Evolutionary conservation across 2,113 vertebrate species (phyloP), one percentile per base, ranked within the genome.

Genomic region (Sceloporus tristichus): DNA sequence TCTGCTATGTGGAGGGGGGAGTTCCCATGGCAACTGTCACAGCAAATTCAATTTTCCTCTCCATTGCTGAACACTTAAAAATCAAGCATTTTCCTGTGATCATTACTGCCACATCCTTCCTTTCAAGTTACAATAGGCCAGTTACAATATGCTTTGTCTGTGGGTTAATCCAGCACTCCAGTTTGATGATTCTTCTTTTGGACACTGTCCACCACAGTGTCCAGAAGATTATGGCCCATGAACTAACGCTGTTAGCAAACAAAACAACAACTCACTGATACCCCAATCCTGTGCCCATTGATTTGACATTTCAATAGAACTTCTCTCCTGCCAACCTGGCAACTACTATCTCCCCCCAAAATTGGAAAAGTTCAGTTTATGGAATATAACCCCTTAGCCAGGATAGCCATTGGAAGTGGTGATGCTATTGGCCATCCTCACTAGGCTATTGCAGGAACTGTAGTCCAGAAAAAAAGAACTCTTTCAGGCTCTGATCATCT

Each of bases 11-110:
- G 14, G 74, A 65, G 74, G 11, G 77, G 62, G 38, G 56, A 10
- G 81, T 88, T 93, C 21, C 66, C 70, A 87, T 84, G 62, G 90
- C 16, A 90, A 59, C 89, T 92, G 74, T 89, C 87, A 89, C 62
- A 89, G 85, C 86, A 91, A 87, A 90, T 82, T 29, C 21, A 62
- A 48, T 77, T 86, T 71, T 68, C 74, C 9, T 93, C 90, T 81
- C 86, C 80, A 80, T 29, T 79, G 29, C 70, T 88, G 76, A 86
- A 84, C 23, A 38, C 23, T 86, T 87, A 80, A 93, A 93, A 91
- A 77, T 70, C 77, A 93, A 89, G 11, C 14, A 23, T 76, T 86
- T 85, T 81, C 48, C 48, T 77, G 5, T n/a, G 85, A 53, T 82
- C 56, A 74, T 88, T 93, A 85, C 21, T 81, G 19, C 2, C 54